Evolutionary conservation across 2,888 invertebrate species (phyloP).

Genomic region (Xestia rhomboidea): DNA sequence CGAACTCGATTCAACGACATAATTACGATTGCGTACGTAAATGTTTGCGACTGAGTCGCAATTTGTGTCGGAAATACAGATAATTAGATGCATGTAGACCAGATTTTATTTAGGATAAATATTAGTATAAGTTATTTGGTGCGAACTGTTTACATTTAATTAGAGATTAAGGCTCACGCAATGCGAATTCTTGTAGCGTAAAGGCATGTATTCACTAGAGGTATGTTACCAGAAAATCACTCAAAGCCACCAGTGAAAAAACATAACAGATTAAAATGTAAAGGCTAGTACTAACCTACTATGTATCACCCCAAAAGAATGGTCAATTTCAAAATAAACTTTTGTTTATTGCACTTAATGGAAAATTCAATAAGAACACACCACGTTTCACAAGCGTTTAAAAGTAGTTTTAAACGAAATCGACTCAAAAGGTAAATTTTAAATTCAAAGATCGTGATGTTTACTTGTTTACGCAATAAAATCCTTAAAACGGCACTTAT

Average conservation of each 20-base stretch:
- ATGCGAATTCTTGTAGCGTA: conserved; percentile 26
- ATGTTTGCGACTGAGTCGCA: conserved; percentile 15
- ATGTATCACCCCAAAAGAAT: not conserved
- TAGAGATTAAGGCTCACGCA: conserved; percentile 14
- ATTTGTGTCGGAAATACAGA: conserved; percentile 29
- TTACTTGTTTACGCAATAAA: not conserved
- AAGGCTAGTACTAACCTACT: not conserved
- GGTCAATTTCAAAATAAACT: no score
- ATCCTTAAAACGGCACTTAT: conserved; percentile 6
- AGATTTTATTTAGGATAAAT: conserved; percentile 36
- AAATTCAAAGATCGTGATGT: conserved; percentile 12
- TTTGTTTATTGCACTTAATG: not conserved
- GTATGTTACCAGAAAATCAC: not conserved
- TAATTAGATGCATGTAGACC: conserved; percentile 41
- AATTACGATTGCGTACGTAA: conserved; percentile 53
- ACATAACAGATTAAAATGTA: not conserved
- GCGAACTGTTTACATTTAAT: conserved; percentile 26
- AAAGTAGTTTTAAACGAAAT: conserved; percentile 2
- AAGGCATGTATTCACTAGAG: not conserved
- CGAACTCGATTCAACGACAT: conserved; percentile 73
- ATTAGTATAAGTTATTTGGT: conserved; percentile 25
- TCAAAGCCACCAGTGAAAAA: not conserved
- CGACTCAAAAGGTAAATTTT: not conserved
- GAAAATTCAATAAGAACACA: not conserved
- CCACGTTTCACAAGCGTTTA: not conserved